Conservation (phyloP, 2,113 vertebrate genomes). For the Atlantisia rogersi region DNA sequence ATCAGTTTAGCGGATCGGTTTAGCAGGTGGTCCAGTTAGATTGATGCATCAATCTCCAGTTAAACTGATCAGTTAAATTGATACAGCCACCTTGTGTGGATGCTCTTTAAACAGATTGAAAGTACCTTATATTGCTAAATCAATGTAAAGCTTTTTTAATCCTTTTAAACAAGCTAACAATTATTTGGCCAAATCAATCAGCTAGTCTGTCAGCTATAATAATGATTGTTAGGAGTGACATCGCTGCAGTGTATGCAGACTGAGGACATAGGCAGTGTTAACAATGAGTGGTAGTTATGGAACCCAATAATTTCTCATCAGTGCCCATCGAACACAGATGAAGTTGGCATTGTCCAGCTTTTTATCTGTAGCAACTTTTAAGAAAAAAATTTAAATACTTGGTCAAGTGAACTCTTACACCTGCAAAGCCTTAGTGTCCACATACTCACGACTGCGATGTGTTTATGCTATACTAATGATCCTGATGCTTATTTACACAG, state of each 20-base stretch:
- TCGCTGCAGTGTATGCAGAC: background rate
- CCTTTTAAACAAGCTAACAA: conserved; percentile 47
- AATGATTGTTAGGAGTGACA: background rate
- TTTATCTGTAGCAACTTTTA: background rate
- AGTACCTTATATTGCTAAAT: conserved; percentile 44
- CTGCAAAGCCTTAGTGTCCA: background rate
- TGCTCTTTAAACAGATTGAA: conserved; percentile 46
- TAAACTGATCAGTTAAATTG: background rate
- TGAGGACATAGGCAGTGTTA: background rate
- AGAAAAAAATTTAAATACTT: background rate
- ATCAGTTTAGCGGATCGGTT: background rate
- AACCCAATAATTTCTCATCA: background rate
- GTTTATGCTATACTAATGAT: background rate
- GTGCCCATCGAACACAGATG: rapidly evolving
- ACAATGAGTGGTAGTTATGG: background rate
- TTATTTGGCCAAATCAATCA: conserved; percentile 43
- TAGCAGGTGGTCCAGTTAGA: background rate
- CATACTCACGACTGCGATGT: background rate
- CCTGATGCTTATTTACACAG: background rate
- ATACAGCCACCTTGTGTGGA: background rate
- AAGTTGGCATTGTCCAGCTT: background rate
- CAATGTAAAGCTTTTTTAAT: conserved; percentile 57
- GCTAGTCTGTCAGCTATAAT: background rate
- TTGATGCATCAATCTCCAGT: background rate
- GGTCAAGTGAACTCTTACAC: background rate